Evolutionary conservation across 2,888 invertebrate species (phyloP), one percentile per base, ranked within the genome.

Genomic region (Peribatodes rhomboidaria): DNA sequence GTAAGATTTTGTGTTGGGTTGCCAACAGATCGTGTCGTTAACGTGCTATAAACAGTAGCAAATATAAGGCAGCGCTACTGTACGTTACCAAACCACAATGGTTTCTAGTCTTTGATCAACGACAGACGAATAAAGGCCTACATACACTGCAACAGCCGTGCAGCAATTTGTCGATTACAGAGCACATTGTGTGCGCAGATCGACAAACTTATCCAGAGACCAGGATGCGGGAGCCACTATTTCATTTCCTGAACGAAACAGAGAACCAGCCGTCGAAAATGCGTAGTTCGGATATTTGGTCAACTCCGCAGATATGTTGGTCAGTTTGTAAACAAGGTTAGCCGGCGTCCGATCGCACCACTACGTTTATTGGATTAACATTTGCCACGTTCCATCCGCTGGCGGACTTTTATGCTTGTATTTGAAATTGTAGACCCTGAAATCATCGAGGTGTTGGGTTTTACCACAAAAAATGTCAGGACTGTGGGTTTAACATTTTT

Each of bases 81-180:
- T 4, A 4, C 4, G 20, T 44, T 11, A 1, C n/a, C 10, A 50
- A 50, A 27, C 13, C 22, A 22, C 31, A 33, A 7, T 14, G 14
- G 2, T 35, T 2, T 10, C 37, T 14, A 39, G 18, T 52, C 52
- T 52, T 20, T 52, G 39, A 52, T 52, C 52, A 39, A 35, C 37
- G 9, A 20, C 39, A 20, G 7, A 22, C 20, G n/a, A 37, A 16
- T 20, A 37, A 35, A 31, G 42, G 37, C 16, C 33, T n/a, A 37
- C 20, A 31, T 13, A 44, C 8, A 27, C 4, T 1, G 14, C 11
- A 27, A 9, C 13, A 14, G 27, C 27, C 42, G 60, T 54, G 65
- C 65, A 69, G 72, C 70, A 76, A 76, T 76, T 80, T 73, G 73
- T 69, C 67, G 75, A 77, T 80, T 74, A 76, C 73, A 71, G 31